Conservation (phyloP, 2,113 vertebrate species). For the Carettochelys insculpta region DNA sequence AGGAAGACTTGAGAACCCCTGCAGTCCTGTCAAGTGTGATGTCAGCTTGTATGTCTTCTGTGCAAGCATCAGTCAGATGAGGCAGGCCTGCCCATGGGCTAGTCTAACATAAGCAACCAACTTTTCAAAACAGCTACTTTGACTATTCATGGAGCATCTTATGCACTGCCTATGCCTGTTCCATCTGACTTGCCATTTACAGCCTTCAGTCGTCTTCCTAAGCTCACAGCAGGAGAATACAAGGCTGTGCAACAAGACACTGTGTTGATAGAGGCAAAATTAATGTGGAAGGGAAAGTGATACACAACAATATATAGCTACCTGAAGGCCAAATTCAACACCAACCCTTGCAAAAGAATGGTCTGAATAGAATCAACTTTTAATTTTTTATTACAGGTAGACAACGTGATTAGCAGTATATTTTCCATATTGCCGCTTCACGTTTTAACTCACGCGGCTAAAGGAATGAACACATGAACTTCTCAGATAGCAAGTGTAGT, state of each 20-base stretch:
- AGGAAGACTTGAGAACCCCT: background rate
- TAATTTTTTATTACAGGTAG: background rate
- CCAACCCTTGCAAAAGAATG: background rate
- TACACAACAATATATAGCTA: background rate
- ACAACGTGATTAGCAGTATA: background rate
- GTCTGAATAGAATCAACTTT: background rate
- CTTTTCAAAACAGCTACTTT: background rate
- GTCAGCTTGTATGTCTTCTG: background rate
- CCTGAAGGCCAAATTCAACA: accelerated
- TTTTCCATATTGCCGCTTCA: background rate
- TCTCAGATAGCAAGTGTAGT: background rate
- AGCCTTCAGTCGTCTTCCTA: background rate
- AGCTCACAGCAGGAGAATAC: background rate
- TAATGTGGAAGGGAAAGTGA: background rate
- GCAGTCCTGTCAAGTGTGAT: background rate
- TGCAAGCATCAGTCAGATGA: background rate
- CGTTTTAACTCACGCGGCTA: background rate
- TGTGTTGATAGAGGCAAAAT: background rate
- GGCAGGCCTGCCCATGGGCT: background rate
- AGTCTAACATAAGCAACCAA: background rate
- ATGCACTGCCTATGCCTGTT: background rate
- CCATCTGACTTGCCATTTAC: background rate
- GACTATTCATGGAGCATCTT: background rate
- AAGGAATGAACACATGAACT: background rate
- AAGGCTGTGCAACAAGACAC: background rate